These are phyloP conservation scores for Dromaius novaehollandiae DNA, from an alignment of 2,113 vertebrate genomes.

Conservation along the genomic window DNA sequence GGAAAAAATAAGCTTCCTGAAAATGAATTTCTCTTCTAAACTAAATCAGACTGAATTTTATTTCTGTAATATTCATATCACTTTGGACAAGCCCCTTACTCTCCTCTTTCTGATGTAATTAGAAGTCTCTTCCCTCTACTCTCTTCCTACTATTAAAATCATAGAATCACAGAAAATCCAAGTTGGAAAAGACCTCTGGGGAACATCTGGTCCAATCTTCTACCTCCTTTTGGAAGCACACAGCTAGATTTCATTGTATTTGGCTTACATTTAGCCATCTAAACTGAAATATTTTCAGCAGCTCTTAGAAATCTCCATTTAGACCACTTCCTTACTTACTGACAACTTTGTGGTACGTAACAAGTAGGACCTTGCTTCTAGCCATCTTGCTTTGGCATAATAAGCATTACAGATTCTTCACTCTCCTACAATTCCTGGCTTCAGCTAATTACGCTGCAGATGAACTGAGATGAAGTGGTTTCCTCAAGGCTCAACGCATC, in stretches of 20 bases:
- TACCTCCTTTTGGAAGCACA: neutral
- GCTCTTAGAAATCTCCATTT: neutral
- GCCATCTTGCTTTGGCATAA: neutral
- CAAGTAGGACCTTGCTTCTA: neutral
- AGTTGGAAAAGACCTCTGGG: neutral
- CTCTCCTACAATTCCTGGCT: neutral
- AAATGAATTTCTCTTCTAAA: neutral
- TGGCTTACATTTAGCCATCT: neutral
- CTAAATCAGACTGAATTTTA: neutral
- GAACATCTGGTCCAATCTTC: neutral
- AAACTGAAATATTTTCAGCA: neutral
- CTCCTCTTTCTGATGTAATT: neutral
- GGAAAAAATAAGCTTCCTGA: neutral
- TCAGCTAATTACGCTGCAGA: neutral
- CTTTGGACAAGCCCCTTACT: neutral
- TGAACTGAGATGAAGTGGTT: neutral
- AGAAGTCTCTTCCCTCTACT: neutral
- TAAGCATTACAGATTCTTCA: neutral
- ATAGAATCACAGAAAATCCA: neutral
- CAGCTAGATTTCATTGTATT: neutral
- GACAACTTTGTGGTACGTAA: neutral
- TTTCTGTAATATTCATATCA: neutral
- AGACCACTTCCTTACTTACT: neutral
- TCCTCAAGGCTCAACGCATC: neutral
- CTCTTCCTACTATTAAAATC: neutral